Base-by-base conservation (phyloP, 2,888 invertebrate genomes). In the Netelia inedita region DNA sequence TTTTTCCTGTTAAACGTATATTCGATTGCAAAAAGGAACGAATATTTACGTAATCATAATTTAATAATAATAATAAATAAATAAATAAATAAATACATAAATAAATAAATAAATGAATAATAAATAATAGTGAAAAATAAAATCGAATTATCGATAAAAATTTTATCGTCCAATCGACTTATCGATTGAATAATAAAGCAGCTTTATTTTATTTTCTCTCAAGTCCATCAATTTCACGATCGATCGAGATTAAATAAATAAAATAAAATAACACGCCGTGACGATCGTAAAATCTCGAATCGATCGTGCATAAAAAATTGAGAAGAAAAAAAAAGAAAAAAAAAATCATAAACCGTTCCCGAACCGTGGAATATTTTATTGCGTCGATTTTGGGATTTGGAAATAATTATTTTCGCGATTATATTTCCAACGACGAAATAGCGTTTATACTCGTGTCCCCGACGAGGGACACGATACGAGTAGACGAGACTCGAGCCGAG, bases 401-500 rank as follows among this genome's bases (percentile, higher is more conserved):
- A 53, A 53, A 1, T 10, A 53, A n/a, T 53, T 16, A 0, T 55
- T 1, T 5, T 21, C 19, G n/a, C n/a, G 57, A 5, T 9, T 21
- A 28, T 28, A 28, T 28, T 28, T 28, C 5, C 28, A 28, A 28
- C 9, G 16, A 5, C 3, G 16, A 57, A 16, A 28, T 28, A 28
- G 28, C 28, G 28, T n/a, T n/a, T n/a, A n/a, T n/a, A 5, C 28
- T 28, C 28, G 28, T 28, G n/a, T n/a, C n/a, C 28, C 28, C 28
- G 28, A 28, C 28, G 28, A 2, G 28, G 28, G 5, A n/a, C n/a
- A n/a, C 28, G 5, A 28, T 3, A 1, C 57, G 57, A 57, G 57
- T 57, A 57, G 57, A 57, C 43, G 55, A 53, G 46, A 53, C 28
- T 28, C 55, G 10, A 55, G 59, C 50, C 61, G 69, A 50, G 63